These are phyloP conservation scores for Ypsolopha sequella DNA, from an alignment of 2,888 invertebrate species.

Conservation along the genomic window DNA sequence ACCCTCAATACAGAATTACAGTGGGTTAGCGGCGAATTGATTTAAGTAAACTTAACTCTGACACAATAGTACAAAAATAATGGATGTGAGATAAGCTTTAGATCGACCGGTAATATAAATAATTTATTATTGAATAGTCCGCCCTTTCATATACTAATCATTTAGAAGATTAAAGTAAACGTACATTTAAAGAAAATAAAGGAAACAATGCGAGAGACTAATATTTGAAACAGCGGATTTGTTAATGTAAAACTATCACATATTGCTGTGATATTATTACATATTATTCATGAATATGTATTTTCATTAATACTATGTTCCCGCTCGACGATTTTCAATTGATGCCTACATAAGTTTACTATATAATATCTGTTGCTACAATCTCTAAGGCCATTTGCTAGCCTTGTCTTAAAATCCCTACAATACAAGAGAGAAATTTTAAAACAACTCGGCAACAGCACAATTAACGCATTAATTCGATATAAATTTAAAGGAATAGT, in stretches of 20 bases:
- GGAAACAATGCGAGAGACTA: constrained; percentile 7
- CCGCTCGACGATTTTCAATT: constrained; percentile 32
- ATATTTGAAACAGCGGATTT: constrained; percentile 30
- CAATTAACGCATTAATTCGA: constrained; percentile 18
- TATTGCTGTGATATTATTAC: constrained; percentile 25
- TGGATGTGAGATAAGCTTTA: constrained; percentile 36
- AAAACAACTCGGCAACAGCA: constrained; percentile 54
- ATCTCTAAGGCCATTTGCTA: constrained; percentile 60
- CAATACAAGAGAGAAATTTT: constrained; percentile 15
- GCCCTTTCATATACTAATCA: constrained; percentile 19
- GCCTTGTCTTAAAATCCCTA: constrained; percentile 46
- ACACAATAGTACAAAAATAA: constrained; percentile 66
- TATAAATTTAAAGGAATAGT: constrained; percentile 18
- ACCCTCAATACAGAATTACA: constrained; percentile 67
- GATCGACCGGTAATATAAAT: constrained; percentile 22
- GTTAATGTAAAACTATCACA: constrained; percentile 30
- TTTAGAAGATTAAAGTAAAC: not conserved
- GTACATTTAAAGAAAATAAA: not conserved
- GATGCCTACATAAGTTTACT: constrained; percentile 38
- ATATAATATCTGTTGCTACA: constrained; percentile 44
- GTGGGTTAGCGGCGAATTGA: constrained; percentile 59
- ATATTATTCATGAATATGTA: constrained; percentile 26
- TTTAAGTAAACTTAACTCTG: constrained; percentile 62
- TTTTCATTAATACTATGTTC: constrained; percentile 58
- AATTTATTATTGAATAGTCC: constrained; percentile 19